phyloP scores from a whole-genome alignment of 92 coral and sea anemone species.

The Metridium senile region DNA sequence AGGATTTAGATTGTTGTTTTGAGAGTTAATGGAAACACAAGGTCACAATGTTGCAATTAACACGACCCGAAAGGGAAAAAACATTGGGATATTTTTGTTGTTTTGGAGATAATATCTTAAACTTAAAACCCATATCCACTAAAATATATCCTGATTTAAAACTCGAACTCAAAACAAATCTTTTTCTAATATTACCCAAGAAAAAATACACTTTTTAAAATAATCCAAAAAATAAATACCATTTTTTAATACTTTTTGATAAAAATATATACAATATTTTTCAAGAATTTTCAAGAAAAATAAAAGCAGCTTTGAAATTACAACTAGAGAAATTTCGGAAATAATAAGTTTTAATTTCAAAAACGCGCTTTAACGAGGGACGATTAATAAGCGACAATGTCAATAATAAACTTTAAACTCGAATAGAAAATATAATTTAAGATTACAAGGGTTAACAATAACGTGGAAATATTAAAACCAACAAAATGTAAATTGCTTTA shows the following conservation, averaged over 20 bases:
- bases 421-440: background rate
- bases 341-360: background rate
- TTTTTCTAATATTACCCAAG: background rate
- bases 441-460: constrained; percentile 5
- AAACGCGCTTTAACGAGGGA: background rate
- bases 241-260: no score
- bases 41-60: constrained; percentile 13
- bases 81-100: background rate
- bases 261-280: background rate
- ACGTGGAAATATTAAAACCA: background rate
- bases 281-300: background rate
- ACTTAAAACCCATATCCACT: background rate
- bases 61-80: background rate
- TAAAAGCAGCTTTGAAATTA: background rate
- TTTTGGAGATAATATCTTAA: constrained; percentile 2
- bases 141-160: background rate
- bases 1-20: background rate
- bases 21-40: constrained; percentile 15
- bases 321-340: background rate
- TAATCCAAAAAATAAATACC: no score
- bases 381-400: constrained; percentile 7
- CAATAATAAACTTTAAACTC: constrained; percentile 1
- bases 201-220: no score
- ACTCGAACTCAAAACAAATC: background rate
- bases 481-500: constrained; percentile 8